Conservation (phyloP, 2,797 vertebrate genomes). For the Eupleurogrammus muticus region DNA sequence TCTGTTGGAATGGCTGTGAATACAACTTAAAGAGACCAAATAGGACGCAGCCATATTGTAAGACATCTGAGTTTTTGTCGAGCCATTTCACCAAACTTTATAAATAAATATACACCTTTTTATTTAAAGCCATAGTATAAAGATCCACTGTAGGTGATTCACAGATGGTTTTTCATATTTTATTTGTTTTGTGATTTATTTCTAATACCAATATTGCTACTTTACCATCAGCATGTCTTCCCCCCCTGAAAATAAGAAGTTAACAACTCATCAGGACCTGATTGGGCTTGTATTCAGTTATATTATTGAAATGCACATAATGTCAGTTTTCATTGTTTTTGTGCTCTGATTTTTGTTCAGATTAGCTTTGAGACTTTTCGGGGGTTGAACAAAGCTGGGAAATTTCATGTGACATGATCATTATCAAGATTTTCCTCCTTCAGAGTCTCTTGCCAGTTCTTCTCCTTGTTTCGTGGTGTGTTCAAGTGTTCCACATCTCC, state of each 20-base stretch:
- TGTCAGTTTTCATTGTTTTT: neutral
- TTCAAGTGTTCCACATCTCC: neutral
- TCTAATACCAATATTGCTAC: neutral
- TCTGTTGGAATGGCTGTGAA: slow-evolving; percentile 20
- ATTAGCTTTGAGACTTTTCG: neutral
- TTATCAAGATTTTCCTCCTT: neutral
- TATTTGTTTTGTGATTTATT: slow-evolving; percentile 10
- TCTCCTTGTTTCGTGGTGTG: neutral
- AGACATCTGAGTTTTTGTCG: slow-evolving; percentile 3
- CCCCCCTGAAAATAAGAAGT: neutral
- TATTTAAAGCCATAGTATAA: slow-evolving; percentile 42
- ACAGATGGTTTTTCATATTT: neutral
- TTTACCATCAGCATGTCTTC: neutral
- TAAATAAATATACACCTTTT: neutral
- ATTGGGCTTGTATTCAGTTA: too few species aligned
- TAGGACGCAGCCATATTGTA: slow-evolving; percentile 47
- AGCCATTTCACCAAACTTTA: slow-evolving; percentile 8
- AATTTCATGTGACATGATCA: neutral
- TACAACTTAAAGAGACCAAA: slow-evolving; percentile 54
- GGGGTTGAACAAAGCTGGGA: neutral
- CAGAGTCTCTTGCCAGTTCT: neutral
- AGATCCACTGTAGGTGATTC: slow-evolving; percentile 16
- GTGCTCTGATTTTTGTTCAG: neutral
- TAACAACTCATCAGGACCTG: neutral
- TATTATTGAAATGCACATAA: neutral